phyloP scores from a whole-genome alignment of 2,888 invertebrate genomes.

The Ischnus inquisitorius region DNA sequence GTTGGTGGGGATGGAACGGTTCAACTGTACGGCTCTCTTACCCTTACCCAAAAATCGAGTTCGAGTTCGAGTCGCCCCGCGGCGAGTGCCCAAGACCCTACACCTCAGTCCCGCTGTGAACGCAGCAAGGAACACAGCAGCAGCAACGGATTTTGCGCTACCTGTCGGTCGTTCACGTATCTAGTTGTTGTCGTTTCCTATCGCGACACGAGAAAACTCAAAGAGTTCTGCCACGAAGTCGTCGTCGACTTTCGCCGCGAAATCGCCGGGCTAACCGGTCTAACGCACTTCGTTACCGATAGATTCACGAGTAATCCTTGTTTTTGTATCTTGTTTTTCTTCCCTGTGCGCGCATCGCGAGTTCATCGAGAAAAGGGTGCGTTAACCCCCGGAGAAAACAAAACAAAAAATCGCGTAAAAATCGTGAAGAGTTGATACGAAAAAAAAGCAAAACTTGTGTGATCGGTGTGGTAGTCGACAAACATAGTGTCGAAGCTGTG shows the following conservation, averaged over 20 bases:
- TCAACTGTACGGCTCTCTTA: conserved; percentile 70
- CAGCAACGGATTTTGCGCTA: conserved; percentile 70
- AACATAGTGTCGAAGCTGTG: conserved; percentile 12
- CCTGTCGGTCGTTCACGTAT: conserved; percentile 56
- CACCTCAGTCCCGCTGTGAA: conserved; percentile 85
- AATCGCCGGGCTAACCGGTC: background rate
- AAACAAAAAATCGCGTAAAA: background rate
- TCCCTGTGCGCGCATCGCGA: conserved; percentile 26
- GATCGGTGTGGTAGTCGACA: conserved; percentile 22
- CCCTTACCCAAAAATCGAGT: conserved; percentile 70
- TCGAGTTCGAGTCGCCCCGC: conserved; percentile 84
- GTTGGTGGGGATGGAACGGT: conserved; percentile 65
- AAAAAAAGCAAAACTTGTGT: conserved; percentile 34
- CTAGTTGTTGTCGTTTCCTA: conserved; percentile 27
- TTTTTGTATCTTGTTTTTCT: conserved; percentile 13
- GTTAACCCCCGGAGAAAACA: background rate
- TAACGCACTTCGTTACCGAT: background rate
- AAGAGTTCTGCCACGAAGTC: conserved; percentile 11
- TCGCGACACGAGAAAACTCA: conserved; percentile 10
- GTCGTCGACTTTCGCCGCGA: background rate
- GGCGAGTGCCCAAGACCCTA: conserved; percentile 77
- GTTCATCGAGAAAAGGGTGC: conserved; percentile 23
- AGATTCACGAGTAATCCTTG: background rate
- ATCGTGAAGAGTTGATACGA: conserved; percentile 13
- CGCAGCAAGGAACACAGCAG: conserved; percentile 83